Evolutionary conservation across 2,888 invertebrate genomes (phyloP).

Genomic region (Xestoiulus laeticollis): DNA sequence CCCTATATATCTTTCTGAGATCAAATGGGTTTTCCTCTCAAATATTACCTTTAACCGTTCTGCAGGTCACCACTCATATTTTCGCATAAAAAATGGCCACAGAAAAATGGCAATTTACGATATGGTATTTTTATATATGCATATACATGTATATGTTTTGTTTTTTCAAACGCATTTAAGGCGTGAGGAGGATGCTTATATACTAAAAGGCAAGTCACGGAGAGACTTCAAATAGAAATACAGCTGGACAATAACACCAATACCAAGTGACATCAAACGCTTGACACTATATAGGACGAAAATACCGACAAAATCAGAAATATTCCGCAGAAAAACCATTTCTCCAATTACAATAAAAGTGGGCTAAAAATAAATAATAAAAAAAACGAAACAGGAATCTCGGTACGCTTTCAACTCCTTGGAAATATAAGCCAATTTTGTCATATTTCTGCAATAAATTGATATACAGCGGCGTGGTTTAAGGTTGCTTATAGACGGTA

Average conservation of each 20-base stretch:
- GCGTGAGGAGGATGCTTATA: background rate
- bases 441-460: constrained; percentile 39
- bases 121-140: background rate
- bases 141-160: too few species aligned
- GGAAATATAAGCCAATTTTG: constrained; percentile 13
- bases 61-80: background rate
- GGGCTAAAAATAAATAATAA: background rate
- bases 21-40: background rate
- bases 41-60: background rate
- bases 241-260: background rate
- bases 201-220: background rate
- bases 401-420: background rate
- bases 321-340: background rate
- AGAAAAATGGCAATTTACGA: background rate
- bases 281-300: background rate
- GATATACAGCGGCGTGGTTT: constrained; percentile 31
- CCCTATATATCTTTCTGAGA: too few species aligned
- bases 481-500: background rate
- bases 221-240: constrained; percentile 8
- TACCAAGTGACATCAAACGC: constrained; percentile 8
- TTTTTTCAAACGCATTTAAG: background rate
- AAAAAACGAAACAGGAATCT: constrained; percentile 35
- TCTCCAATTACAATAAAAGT: constrained; percentile 30
- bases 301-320: constrained; percentile 2
- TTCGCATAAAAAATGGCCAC: background rate